phyloP scores from a whole-genome alignment of 2,888 invertebrate species.

The Brachypterus glaber region DNA sequence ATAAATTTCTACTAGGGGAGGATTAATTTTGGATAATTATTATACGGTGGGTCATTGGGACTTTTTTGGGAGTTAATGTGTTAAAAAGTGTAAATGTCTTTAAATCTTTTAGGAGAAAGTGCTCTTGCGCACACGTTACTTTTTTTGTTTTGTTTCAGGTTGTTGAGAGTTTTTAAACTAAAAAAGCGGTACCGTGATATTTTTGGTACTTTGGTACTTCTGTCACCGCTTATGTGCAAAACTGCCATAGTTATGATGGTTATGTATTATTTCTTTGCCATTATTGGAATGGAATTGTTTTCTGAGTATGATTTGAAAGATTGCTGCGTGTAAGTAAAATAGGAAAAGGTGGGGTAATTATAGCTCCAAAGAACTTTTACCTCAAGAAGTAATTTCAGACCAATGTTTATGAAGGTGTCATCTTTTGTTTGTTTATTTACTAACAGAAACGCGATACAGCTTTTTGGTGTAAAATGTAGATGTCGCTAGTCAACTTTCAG shows the following conservation, averaged over 20 bases:
- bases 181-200: slow-evolving; percentile 51
- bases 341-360: no score
- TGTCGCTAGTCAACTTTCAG: no score
- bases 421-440: no score
- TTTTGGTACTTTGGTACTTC: slow-evolving; percentile 32
- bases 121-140: no score
- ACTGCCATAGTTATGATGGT: slow-evolving; percentile 74
- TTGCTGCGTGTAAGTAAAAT: slow-evolving; percentile 61
- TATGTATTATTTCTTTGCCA: slow-evolving; percentile 82
- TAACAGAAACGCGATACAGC: no score
- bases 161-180: slow-evolving; percentile 64
- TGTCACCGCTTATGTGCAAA: slow-evolving; percentile 75
- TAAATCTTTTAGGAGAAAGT: no score
- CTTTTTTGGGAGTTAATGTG: background rate
- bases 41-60: slow-evolving; percentile 1
- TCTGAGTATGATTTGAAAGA: slow-evolving; percentile 63
- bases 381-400: no score
- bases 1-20: no score
- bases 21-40: no score
- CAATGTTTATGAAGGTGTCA: no score
- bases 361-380: no score
- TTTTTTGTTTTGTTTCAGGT: slow-evolving; percentile 29
- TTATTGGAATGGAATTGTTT: slow-evolving; percentile 84
- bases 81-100: slow-evolving; percentile 16
- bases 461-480: no score